A percentile compares a stretch with the other conserved stretches of the same genome.
phyloP scores from a whole-genome alignment of 1,140 invertebrate genomes.

The Melipona quadrifasciata region DNA sequence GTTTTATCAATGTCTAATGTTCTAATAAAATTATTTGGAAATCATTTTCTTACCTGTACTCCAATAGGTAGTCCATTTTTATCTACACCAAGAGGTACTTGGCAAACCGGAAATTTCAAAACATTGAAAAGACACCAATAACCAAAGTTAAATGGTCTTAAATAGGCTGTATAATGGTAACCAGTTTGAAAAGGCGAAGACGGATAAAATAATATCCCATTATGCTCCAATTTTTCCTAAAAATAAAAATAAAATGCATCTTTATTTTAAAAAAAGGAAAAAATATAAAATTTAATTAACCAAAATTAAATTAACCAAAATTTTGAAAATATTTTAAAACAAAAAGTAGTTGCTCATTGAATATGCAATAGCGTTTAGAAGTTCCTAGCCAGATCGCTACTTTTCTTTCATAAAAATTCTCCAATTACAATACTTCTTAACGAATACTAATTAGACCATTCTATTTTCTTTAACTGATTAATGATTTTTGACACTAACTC shows the following conservation, averaged over 20 bases:
- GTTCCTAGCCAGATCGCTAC: too few relatives aligned
- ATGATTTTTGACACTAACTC: too few relatives aligned
- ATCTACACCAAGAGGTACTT: conserved; percentile 83
- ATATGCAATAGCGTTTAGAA: too few relatives aligned
- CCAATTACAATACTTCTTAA: too few relatives aligned
- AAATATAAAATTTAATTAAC: not conserved
- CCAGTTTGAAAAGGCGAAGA: conserved; percentile 91
- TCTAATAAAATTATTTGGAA: not conserved
- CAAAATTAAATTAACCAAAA: conserved; percentile 76
- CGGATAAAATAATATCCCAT: conserved; percentile 94
- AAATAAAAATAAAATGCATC: conserved; percentile 66
- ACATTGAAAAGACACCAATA: conserved; percentile 96
- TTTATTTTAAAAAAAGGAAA: not conserved
- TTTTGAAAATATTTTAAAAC: not conserved
- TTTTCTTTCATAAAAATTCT: too few relatives aligned
- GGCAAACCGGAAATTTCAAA: conserved; percentile 91
- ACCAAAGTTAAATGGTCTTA: conserved; percentile 93
- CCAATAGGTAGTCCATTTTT: conserved; percentile 77
- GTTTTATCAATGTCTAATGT: conserved; percentile 20
- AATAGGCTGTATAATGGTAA: conserved; percentile 91
- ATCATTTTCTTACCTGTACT: conserved; percentile 70
- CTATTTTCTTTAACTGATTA: too few relatives aligned
- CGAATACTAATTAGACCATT: too few relatives aligned
- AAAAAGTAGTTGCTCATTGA: too few relatives aligned
- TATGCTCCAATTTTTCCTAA: conserved; percentile 87